Percentiles rank a stretch among this genome's conserved stretches.
phyloP scores from a whole-genome alignment of 2,888 invertebrate species.

The Koerneria pararmatus region DNA sequence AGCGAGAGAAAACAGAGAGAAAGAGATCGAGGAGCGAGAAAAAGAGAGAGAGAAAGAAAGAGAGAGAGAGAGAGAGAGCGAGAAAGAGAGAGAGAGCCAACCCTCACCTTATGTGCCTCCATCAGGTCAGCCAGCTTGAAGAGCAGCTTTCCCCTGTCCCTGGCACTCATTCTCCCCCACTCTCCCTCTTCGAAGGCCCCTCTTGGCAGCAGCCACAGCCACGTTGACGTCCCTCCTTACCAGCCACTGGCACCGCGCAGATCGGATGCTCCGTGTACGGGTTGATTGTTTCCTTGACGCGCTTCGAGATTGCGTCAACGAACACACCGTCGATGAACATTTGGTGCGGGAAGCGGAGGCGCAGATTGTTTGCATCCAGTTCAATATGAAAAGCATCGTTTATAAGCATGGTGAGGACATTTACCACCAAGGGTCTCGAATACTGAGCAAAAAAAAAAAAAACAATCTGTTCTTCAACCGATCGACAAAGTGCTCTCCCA shows the following conservation, averaged over 20 bases:
- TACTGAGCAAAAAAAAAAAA: neutral
- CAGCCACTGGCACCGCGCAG: constrained; percentile 69
- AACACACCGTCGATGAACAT: constrained; percentile 77
- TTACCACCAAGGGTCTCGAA: neutral
- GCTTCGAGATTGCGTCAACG: constrained; percentile 62
- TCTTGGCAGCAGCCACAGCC: constrained; percentile 82
- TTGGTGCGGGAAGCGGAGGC: constrained; percentile 81
- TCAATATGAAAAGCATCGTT: constrained; percentile 28
- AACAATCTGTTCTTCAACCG: too few relatives aligned
- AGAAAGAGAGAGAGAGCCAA: too few relatives aligned
- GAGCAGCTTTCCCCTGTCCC: constrained; percentile 80
- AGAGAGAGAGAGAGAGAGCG: too few relatives aligned
- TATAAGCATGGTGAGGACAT: neutral
- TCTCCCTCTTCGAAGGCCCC: constrained; percentile 62
- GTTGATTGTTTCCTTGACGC: constrained; percentile 71
- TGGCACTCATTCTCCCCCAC: constrained; percentile 88
- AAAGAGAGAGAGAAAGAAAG: too few relatives aligned
- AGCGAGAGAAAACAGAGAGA: too few relatives aligned
- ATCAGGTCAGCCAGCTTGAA: constrained; percentile 86
- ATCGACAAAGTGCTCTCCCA: too few relatives aligned
- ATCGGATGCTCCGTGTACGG: constrained; percentile 75
- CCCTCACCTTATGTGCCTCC: constrained; percentile 74
- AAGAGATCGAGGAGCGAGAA: too few relatives aligned
- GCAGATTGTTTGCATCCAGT: constrained; percentile 77
- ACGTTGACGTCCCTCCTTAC: constrained; percentile 76